Base-by-base conservation (phyloP, 2,113 vertebrate genomes). In the Ciconia boyciana region DNA sequence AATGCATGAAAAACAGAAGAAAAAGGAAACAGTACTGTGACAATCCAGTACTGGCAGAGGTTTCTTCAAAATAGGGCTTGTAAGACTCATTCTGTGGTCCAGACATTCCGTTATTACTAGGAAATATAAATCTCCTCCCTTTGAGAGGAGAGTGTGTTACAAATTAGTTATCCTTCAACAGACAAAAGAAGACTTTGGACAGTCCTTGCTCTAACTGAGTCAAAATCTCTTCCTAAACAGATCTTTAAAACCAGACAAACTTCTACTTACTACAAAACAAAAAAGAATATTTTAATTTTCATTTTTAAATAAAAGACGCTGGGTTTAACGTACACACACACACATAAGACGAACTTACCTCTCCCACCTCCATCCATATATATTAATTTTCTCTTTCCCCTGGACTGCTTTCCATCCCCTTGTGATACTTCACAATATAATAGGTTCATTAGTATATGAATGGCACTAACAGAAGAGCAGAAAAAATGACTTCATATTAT, bases 11-110 rank as follows among this genome's bases (percentile, higher is more conserved):
- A 96, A 94, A 71, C 39, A 92, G 80, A 88, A 89, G 34, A 69
- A 49, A 79, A 94, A 62, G 43, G 83, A 93, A 96, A 87, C 28
- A 72, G 39, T 60, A 39, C 41, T 69, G 46, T 76, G 49, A 68
- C 65, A 92, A 85, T 61, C 36, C 61, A 64, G 25, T 41, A 39
- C 7, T 93, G 89, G 83, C 65, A 92, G 52, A 78, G 8, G 10
- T 82, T 92, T 94, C 86, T 91, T 84, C 76, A 93, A 93, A 95
- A 68, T 0, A 70, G 60, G 62, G 43, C 11, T 96, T 88, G 18
- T 34, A 90, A 94, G 91, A 51, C 26, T 93, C 52, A 41, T 90
- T 92, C 43, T 96, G 91, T 95, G 92, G 86, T 94, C 78, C 49
- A 95, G 91, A 97, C 94, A 96, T 95, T 95, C 92, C 36, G 2